phyloP scores from a whole-genome alignment of 2,888 invertebrate species.

The Nymphalis polychloros region DNA sequence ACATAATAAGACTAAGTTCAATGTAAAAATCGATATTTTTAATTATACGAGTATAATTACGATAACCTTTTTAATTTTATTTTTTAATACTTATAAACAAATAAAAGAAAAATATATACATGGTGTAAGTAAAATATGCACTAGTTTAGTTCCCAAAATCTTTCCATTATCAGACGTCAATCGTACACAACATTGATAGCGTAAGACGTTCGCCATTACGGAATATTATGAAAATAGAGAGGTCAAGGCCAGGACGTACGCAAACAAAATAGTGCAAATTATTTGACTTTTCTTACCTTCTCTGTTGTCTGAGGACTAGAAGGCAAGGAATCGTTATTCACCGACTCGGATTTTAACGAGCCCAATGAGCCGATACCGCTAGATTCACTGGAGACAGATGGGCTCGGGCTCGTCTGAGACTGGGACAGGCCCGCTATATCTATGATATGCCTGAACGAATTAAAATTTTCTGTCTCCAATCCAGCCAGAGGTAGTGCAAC shows the following conservation, averaged over 20 bases:
- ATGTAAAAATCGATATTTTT: slow-evolving; percentile 7
- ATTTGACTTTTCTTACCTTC: slow-evolving; percentile 64
- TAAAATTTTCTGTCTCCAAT: slow-evolving; percentile 79
- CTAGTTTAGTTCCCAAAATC: slow-evolving; percentile 45
- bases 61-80: slow-evolving; percentile 18
- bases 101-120: slow-evolving; percentile 19
- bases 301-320: slow-evolving; percentile 80
- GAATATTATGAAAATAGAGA: slow-evolving; percentile 82
- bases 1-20: neutral
- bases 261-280: slow-evolving; percentile 68
- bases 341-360: slow-evolving; percentile 78
- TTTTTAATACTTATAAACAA: slow-evolving; percentile 3
- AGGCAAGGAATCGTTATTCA: slow-evolving; percentile 74
- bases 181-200: slow-evolving; percentile 71
- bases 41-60: slow-evolving; percentile 10
- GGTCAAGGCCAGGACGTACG: slow-evolving; percentile 80
- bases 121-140: neutral
- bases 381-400: slow-evolving; percentile 83
- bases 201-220: slow-evolving; percentile 78
- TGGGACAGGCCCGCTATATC: slow-evolving; percentile 77
- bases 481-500: slow-evolving; percentile 83
- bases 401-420: slow-evolving; percentile 79
- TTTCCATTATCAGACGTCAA: slow-evolving; percentile 65
- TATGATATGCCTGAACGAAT: slow-evolving; percentile 76
- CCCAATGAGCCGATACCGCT: slow-evolving; percentile 83